phyloP scores from a whole-genome alignment of 2,113 vertebrate species.

The Eudyptes chrysolophus region DNA sequence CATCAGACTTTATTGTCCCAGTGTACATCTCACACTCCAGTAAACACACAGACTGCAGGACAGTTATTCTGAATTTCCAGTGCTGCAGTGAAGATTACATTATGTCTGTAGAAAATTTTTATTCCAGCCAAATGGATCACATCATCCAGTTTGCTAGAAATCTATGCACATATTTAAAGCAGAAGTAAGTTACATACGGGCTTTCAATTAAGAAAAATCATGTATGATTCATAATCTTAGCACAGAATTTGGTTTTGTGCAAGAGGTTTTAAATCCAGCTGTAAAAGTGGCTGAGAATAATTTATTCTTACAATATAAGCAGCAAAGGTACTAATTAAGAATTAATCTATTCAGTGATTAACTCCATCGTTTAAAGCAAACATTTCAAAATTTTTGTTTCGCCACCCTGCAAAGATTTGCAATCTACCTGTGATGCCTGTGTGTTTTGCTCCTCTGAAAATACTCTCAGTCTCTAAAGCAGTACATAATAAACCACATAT shows the following conservation, averaged over 20 bases:
- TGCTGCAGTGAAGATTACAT: slow-evolving; percentile 28
- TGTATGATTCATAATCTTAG: background rate
- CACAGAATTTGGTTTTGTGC: background rate
- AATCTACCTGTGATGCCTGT: background rate
- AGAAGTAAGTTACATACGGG: background rate
- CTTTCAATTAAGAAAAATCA: slow-evolving; percentile 39
- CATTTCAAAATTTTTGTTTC: slow-evolving; percentile 49
- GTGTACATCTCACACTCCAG: slow-evolving; percentile 12
- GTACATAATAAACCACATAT: background rate
- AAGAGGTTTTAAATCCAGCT: slow-evolving; percentile 17
- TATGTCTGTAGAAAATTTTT: slow-evolving; percentile 33
- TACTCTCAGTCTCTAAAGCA: background rate
- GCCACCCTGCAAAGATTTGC: background rate
- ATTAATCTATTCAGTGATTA: slow-evolving; percentile 40
- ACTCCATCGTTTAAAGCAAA: slow-evolving; percentile 35
- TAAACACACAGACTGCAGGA: slow-evolving; percentile 36
- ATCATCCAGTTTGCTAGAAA: slow-evolving; percentile 31
- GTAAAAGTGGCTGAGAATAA: slow-evolving; percentile 43
- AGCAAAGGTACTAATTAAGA: slow-evolving; percentile 50
- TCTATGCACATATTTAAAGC: slow-evolving; percentile 15
- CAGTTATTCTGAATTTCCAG: slow-evolving; percentile 31
- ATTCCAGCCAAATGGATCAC: slow-evolving; percentile 51
- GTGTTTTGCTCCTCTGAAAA: slow-evolving; percentile 39
- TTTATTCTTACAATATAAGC: slow-evolving; percentile 24
- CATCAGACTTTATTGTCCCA: slow-evolving; percentile 8